These are phyloP conservation scores for Pteromalus puparum DNA, from an alignment of 1,140 invertebrate species.

Conservation along the genomic window DNA sequence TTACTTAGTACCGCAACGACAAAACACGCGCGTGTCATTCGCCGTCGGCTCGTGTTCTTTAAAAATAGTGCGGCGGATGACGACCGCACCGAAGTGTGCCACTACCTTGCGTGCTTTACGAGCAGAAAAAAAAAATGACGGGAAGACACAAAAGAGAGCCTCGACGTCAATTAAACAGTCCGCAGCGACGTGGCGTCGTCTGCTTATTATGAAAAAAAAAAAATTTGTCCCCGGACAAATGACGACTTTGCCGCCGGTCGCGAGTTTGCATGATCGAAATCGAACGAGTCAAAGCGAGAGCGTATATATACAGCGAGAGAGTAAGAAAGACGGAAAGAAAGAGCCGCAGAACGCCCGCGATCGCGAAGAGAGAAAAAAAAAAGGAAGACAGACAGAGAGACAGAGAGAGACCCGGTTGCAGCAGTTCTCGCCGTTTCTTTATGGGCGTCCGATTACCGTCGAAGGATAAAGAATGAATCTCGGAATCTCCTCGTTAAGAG, in stretches of 20 bases:
- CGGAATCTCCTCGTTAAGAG: constrained; percentile 62
- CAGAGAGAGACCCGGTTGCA: neutral
- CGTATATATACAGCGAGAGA: neutral
- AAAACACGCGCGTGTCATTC: constrained; percentile 34
- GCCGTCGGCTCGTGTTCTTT: neutral
- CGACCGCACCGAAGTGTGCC: neutral
- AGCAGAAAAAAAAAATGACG: neutral
- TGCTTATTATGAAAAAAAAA: too few species aligned
- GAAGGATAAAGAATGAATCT: constrained; percentile 59
- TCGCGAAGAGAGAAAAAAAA: neutral
- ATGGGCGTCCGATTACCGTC: constrained; percentile 55
- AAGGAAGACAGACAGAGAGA: neutral
- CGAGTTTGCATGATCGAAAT: neutral
- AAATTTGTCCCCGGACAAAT: too few species aligned
- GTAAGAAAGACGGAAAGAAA: neutral
- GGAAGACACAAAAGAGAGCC: neutral
- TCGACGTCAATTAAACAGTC: constrained; percentile 28
- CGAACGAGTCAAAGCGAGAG: neutral
- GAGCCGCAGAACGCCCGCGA: constrained; percentile 14
- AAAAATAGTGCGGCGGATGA: constrained; percentile 11
- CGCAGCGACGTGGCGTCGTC: neutral
- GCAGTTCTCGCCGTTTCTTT: constrained; percentile 43
- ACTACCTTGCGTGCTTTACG: neutral
- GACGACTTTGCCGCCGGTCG: too few species aligned
- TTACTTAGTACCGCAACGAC: constrained; percentile 29